Percentiles rank a stretch among this genome's conserved stretches.
phyloP scores from a whole-genome alignment of 2,888 invertebrate genomes.

The Acleris cristana region DNA sequence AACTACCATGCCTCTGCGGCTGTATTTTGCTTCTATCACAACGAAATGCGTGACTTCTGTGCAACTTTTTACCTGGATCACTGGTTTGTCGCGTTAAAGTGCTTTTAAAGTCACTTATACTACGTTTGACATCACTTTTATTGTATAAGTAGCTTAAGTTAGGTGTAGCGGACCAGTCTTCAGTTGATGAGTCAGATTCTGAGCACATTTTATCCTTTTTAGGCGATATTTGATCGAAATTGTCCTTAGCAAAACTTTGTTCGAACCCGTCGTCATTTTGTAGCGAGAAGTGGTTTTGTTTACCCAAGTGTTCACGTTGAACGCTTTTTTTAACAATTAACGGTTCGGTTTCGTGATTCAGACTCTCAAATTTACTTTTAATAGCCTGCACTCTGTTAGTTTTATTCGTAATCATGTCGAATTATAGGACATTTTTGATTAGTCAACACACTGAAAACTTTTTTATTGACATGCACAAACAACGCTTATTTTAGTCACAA shows the following conservation, averaged over 20 bases:
- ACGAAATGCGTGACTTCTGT: conserved; percentile 84
- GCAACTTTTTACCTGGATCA: conserved; percentile 82
- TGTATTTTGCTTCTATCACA: conserved; percentile 75
- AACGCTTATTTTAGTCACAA: conserved; percentile 28
- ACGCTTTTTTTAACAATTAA: conserved; percentile 41
- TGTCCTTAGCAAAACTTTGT: conserved; percentile 28
- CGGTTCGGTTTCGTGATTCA: conserved; percentile 63
- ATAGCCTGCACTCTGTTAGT: conserved; percentile 86
- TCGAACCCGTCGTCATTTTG: conserved; percentile 22
- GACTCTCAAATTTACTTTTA: conserved; percentile 85
- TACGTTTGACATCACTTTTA: conserved; percentile 63
- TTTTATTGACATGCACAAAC: conserved; percentile 34
- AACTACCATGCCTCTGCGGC: conserved; percentile 69
- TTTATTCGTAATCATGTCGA: conserved; percentile 74
- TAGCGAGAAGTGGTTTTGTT: conserved; percentile 34
- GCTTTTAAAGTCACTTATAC: conserved; percentile 61
- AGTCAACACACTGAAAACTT: conserved; percentile 31
- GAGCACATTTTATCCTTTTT: conserved; percentile 27
- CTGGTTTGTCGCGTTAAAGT: conserved; percentile 72
- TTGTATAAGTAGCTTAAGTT: conserved; percentile 71
- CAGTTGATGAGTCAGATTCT: conserved; percentile 51
- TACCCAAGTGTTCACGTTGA: conserved; percentile 35
- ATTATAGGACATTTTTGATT: conserved; percentile 60
- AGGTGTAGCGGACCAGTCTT: conserved; percentile 55
- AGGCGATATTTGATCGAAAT: conserved; percentile 37